These are phyloP conservation scores for Andricus quercusramuli DNA, from an alignment of 2,888 invertebrate genomes.

Conservation along the genomic window DNA sequence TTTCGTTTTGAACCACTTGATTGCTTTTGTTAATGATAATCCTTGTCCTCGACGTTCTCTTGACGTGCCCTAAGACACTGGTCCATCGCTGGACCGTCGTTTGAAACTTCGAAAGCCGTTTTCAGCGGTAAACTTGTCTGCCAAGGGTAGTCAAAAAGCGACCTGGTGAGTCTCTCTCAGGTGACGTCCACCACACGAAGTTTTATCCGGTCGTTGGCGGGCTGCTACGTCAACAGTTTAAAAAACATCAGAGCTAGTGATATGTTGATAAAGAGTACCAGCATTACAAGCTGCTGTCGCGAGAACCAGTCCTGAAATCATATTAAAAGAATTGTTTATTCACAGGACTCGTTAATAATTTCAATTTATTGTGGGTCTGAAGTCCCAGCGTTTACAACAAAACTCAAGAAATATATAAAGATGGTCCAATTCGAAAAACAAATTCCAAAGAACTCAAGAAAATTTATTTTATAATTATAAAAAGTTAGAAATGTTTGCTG, in stretches of 20 bases:
- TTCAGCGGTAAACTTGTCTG: slow-evolving; percentile 59
- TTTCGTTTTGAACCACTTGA: background rate
- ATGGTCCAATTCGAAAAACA: too few relatives aligned
- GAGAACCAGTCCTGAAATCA: slow-evolving; percentile 95
- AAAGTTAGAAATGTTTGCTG: too few relatives aligned
- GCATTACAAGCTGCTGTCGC: slow-evolving; percentile 95
- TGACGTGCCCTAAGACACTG: slow-evolving; percentile 44
- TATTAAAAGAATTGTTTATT: slow-evolving; percentile 4
- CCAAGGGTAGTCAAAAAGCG: slow-evolving; percentile 41
- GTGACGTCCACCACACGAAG: slow-evolving; percentile 74
- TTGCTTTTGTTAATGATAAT: background rate
- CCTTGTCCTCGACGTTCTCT: slow-evolving; percentile 35
- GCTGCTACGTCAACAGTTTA: slow-evolving; percentile 95
- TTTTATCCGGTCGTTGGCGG: slow-evolving; percentile 77
- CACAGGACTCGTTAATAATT: background rate
- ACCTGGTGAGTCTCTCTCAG: slow-evolving; percentile 57
- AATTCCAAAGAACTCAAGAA: too few relatives aligned
- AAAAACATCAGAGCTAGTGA: slow-evolving; percentile 97
- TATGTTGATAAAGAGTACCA: slow-evolving; percentile 96
- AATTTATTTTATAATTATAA: too few relatives aligned
- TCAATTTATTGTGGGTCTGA: background rate
- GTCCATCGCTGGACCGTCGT: slow-evolving; percentile 54
- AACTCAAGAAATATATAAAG: too few relatives aligned
- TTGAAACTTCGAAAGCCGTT: slow-evolving; percentile 64
- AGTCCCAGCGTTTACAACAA: too few relatives aligned